Conservation (phyloP, 2,888 invertebrate species). For the Agrotis clavis region DNA sequence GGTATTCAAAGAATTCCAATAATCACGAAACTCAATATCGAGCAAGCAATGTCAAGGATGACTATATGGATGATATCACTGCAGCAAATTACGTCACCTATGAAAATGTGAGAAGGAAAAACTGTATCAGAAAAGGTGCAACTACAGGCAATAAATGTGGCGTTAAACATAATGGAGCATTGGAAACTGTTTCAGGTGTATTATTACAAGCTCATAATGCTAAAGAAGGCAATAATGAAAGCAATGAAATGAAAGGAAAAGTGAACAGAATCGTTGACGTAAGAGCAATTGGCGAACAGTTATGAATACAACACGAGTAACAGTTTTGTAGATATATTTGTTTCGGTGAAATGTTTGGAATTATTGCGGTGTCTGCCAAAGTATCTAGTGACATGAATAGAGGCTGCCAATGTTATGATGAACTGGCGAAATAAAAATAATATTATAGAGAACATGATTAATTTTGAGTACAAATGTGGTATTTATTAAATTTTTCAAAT, state of each 20-base stretch:
- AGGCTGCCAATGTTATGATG: constrained; percentile 26
- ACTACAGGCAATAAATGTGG: constrained; percentile 40
- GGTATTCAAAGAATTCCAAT: constrained; percentile 34
- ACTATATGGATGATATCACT: constrained; percentile 50
- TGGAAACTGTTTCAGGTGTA: constrained; percentile 37
- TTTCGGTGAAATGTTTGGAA: constrained; percentile 28
- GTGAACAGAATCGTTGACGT: constrained; percentile 37
- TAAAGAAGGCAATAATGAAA: constrained; percentile 21
- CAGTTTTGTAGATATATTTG: constrained; percentile 9
- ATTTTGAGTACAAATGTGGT: not conserved
- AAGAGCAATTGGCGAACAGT: constrained; percentile 28
- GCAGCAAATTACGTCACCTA: constrained; percentile 40
- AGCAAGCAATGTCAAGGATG: constrained; percentile 31
- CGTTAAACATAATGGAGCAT: constrained; percentile 37
- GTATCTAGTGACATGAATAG: constrained; percentile 7
- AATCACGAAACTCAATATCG: constrained; percentile 28
- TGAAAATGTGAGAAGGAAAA: constrained; percentile 35
- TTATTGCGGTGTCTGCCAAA: constrained; percentile 39
- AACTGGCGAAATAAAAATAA: not conserved
- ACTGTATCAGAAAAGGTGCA: constrained; percentile 38
- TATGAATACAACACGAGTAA: constrained; percentile 22
- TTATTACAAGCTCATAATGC: constrained; percentile 39
- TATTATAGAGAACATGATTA: constrained; percentile 1
- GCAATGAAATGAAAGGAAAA: constrained; percentile 47
- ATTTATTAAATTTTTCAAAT: not conserved